Evolutionary conservation across 2,888 invertebrate species (phyloP).

Genomic region (Macaria liturata): DNA sequence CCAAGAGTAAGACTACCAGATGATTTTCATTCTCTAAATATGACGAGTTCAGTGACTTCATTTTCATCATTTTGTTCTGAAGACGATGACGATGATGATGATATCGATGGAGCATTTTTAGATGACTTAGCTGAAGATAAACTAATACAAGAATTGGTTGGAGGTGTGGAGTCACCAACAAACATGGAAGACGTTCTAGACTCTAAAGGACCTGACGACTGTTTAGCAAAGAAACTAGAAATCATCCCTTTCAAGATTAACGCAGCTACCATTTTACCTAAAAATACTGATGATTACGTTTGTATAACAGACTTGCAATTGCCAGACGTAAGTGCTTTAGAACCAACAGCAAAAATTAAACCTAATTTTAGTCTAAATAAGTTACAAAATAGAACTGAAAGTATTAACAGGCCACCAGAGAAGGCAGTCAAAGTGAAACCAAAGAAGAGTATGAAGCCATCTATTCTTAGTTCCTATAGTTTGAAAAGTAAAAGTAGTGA

Average conservation of each 20-base stretch:
- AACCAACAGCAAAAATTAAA: slow-evolving; percentile 74
- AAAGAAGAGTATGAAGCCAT: slow-evolving; percentile 58
- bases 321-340: slow-evolving; percentile 61
- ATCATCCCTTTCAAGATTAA: slow-evolving; percentile 75
- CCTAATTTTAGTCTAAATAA: slow-evolving; percentile 72
- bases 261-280: slow-evolving; percentile 50
- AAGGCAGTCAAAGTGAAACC: slow-evolving; percentile 70
- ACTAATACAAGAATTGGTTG: slow-evolving; percentile 72
- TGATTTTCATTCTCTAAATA: slow-evolving; percentile 64
- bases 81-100: slow-evolving; percentile 60
- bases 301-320: slow-evolving; percentile 67
- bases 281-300: slow-evolving; percentile 65
- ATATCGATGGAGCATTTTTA: slow-evolving; percentile 52
- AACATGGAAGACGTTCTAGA: slow-evolving; percentile 63
- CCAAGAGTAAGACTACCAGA: slow-evolving; percentile 79
- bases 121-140: slow-evolving; percentile 71
- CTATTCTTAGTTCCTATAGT: slow-evolving; percentile 47
- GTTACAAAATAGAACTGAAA: slow-evolving; percentile 70
- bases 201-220: slow-evolving; percentile 71
- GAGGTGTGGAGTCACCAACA: slow-evolving; percentile 71
- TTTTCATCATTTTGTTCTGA: slow-evolving; percentile 71
- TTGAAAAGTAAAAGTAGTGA: slow-evolving; percentile 53
- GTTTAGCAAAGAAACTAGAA: slow-evolving; percentile 69
- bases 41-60: slow-evolving; percentile 61
- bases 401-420: slow-evolving; percentile 71